phyloP scores from a whole-genome alignment of 1,140 invertebrate species.

The Orius laevigatus region DNA sequence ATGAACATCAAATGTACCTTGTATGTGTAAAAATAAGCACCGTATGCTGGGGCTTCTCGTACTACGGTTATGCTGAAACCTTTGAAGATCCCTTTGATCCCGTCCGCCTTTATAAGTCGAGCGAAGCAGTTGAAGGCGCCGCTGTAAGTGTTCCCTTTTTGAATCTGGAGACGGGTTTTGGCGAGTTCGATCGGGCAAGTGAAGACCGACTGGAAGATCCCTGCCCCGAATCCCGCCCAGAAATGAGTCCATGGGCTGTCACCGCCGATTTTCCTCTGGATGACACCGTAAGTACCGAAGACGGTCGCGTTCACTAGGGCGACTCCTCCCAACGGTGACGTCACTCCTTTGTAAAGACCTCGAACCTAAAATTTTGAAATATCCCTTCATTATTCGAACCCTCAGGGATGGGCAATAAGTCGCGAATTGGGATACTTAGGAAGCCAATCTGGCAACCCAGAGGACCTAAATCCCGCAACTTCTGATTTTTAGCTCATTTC shows the following conservation, averaged over 20 bases:
- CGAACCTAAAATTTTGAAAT: constrained; percentile 32
- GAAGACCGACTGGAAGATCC: constrained; percentile 63
- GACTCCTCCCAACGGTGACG: constrained; percentile 70
- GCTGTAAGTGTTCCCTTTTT: constrained; percentile 26
- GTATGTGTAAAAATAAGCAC: constrained; percentile 55
- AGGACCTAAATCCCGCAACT: no score
- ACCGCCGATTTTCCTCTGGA: constrained; percentile 38
- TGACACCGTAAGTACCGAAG: constrained; percentile 77
- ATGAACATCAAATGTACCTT: constrained; percentile 32
- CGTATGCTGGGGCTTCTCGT: constrained; percentile 57
- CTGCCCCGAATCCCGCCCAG: constrained; percentile 53
- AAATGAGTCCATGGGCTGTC: constrained; percentile 46
- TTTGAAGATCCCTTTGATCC: constrained; percentile 49
- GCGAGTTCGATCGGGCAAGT: constrained; percentile 72
- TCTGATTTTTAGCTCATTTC: no score
- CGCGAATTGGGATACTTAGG: background rate
- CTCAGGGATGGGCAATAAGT: background rate
- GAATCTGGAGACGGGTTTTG: constrained; percentile 66
- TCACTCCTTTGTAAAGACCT: constrained; percentile 66
- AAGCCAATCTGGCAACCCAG: background rate
- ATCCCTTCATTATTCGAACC: no score
- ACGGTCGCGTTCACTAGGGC: constrained; percentile 77
- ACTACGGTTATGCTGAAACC: constrained; percentile 57
- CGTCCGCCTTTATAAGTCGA: constrained; percentile 43
- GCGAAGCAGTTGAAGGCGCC: constrained; percentile 46